Base-by-base conservation (phyloP, 2,113 vertebrate species). In the Abramis brama region DNA sequence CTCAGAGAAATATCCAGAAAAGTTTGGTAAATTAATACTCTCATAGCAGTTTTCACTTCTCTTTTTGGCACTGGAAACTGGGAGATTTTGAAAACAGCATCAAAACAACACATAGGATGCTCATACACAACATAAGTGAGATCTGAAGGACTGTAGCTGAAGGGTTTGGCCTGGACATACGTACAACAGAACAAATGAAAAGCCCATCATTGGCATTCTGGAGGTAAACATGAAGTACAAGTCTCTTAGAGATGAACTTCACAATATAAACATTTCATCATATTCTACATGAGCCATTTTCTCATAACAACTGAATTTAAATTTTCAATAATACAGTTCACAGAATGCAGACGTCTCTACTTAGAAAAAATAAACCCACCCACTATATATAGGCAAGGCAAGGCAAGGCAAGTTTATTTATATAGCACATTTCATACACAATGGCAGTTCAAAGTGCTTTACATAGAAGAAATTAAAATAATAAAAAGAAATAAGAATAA, bases 251-350 rank as follows among this genome's bases (percentile, higher is more conserved):
- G 45, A 47, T 39, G 13, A 27, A 59, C 76, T 59, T 47, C 23
- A 45, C 59, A 66, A 19, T 64, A 39, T 15, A 43, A 64, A 64
- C 23, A 45, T 47, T 43, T 25, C 62, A 13, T 43, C 52, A 36
- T n/a, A 62, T 66, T 33, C 15, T 23, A 52, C 9, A 50, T 19
- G 0, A 60, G 77, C 0, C 0, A 62, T 8, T 79, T 80, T 79
- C 8, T 25, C n/a, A 47, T n/a, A 80, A 80, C n/a, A 80, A 45
- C 79, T 25, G 36, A 79, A 80, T 50, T 70, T 11, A 50, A 52
- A 68, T 33, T 25, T 52, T 45, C 62, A 52, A 52, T 52, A 36
- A 30, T 52, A 36, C 60, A 36, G 79, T 27, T 50, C 45, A 82
- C 25, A 70, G 12, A 82, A 57, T 47, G n/a, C 39, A 47, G 39